Conservation (phyloP, 2,797 vertebrate genomes). For the Fundulus diaphanus region DNA sequence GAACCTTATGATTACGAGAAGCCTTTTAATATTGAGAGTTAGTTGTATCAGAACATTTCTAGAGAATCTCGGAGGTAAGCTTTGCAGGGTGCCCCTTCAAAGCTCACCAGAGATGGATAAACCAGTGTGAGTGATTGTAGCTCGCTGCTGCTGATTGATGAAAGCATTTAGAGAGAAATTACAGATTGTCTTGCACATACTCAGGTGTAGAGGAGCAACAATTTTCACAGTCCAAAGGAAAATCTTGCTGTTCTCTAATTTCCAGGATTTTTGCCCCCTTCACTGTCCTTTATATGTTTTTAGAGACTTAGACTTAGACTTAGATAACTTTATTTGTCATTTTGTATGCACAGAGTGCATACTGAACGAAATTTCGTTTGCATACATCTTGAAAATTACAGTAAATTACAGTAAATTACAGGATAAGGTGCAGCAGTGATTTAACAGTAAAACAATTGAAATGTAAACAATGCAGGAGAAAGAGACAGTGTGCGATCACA, state of each 20-base stretch:
- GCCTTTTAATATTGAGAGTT: not conserved
- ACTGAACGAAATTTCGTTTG: no score
- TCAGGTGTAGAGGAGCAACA: not conserved
- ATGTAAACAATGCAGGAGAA: no score
- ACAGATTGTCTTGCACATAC: not conserved
- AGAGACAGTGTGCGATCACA: no score
- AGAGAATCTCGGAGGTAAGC: not conserved
- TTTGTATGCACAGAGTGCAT: no score
- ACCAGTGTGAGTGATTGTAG: not conserved
- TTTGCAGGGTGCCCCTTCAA: not conserved
- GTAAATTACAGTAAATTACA: no score
- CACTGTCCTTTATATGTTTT: not conserved
- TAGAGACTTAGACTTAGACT: no score
- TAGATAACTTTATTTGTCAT: no score
- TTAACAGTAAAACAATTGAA: no score
- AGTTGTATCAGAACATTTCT: not conserved
- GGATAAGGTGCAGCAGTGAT: no score
- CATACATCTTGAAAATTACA: no score
- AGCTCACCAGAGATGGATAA: not conserved
- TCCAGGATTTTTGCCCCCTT: constrained; percentile 1
- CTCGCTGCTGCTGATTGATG: constrained; percentile 16
- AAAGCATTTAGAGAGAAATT: constrained; percentile 5
- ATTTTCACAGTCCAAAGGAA: not conserved
- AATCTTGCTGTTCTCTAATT: not conserved
- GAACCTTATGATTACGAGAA: not conserved